Percentiles rank a stretch among this genome's conserved stretches.
Evolutionary conservation across 2,113 vertebrate genomes (phyloP).

Genomic region (Oryzias woworae): DNA sequence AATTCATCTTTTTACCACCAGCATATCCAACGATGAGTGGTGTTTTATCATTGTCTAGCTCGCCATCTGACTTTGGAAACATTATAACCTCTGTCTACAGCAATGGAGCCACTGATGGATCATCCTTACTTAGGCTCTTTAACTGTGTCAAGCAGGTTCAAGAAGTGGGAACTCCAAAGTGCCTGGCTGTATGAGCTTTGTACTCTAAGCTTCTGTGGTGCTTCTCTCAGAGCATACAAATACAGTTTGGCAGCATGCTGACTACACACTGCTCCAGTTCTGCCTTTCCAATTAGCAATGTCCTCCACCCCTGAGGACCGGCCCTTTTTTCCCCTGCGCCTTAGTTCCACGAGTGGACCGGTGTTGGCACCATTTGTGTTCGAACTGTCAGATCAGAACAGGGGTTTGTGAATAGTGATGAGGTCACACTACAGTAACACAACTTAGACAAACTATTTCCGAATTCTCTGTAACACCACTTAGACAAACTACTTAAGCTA

Average conservation of each 20-base stretch:
- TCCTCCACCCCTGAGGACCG: constrained; percentile 53
- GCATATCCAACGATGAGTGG: not conserved
- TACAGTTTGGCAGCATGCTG: constrained; percentile 66
- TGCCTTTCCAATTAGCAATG: constrained; percentile 69
- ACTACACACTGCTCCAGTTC: constrained; percentile 68
- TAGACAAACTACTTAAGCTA: no score
- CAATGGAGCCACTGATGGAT: no score
- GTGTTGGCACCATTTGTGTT: no score
- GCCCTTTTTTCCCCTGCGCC: constrained; percentile 57
- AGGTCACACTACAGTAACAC: no score
- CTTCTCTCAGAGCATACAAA: constrained; percentile 48
- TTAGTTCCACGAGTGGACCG: constrained; percentile 57
- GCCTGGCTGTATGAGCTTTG: constrained; percentile 52
- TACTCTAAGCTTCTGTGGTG: constrained; percentile 44
- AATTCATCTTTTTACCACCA: not conserved
- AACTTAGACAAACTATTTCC: no score
- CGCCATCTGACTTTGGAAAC: not conserved
- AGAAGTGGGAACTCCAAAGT: constrained; percentile 47
- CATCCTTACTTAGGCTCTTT: not conserved
- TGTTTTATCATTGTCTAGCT: not conserved
- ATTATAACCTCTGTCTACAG: not conserved
- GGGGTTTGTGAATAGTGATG: no score
- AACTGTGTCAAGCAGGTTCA: not conserved
- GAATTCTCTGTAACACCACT: no score
- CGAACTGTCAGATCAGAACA: no score